A percentile compares a stretch with the other conserved stretches of the same genome.
phyloP scores from a whole-genome alignment of 2,888 invertebrate species.

The Ophion ellenae region DNA sequence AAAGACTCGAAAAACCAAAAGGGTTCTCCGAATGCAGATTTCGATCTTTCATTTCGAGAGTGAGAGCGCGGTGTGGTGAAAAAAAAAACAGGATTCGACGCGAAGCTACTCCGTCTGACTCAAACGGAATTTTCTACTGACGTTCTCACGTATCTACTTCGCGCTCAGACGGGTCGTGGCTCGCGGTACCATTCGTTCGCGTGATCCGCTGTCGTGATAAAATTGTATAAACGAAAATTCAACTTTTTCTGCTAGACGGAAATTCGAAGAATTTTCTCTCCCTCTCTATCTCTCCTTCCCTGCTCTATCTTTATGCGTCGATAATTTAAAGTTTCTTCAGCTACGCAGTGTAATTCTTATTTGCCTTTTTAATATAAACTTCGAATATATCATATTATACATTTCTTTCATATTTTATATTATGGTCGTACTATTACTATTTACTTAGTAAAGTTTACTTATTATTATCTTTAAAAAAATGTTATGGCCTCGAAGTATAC shows the following conservation, averaged over 20 bases:
- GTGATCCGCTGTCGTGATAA: slow-evolving; percentile 2
- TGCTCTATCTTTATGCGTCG: not conserved
- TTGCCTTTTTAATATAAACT: not conserved
- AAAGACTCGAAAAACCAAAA: not conserved
- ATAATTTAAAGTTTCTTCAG: not conserved
- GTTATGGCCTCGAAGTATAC: no score
- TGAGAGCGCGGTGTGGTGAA: not conserved
- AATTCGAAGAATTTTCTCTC: not conserved
- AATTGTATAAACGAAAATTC: not conserved
- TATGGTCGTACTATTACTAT: no score
- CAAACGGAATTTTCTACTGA: slow-evolving; percentile 28
- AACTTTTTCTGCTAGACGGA: not conserved
- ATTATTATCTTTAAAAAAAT: not conserved
- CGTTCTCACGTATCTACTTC: not conserved
- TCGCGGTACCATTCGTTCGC: not conserved
- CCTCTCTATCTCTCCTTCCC: not conserved
- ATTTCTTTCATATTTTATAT: no score
- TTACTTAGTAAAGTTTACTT: not conserved
- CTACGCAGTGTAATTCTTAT: not conserved
- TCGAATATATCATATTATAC: not conserved
- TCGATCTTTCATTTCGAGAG: not conserved
- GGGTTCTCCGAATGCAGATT: not conserved
- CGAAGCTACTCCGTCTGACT: slow-evolving; percentile 14
- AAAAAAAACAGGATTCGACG: not conserved
- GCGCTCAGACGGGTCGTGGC: not conserved